These are phyloP conservation scores for Saimiri boliviensis DNA, from an alignment of 2,113 vertebrate species.

Conservation along the genomic window DNA sequence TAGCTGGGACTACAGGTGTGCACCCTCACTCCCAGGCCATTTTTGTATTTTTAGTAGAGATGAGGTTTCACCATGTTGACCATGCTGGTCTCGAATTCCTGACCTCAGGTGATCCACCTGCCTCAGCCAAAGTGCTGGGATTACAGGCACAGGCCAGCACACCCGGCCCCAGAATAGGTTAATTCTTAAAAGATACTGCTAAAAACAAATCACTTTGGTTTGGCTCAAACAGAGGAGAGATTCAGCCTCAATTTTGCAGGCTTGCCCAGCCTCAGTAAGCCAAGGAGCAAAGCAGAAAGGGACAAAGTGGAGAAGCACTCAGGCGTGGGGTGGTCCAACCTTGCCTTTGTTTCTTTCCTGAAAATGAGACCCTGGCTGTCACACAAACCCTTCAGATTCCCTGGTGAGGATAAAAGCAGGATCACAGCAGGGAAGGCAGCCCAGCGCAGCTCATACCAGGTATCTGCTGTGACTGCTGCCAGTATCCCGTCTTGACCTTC, in stretches of 20 bases:
- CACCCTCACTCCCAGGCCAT: neutral
- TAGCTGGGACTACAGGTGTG: too few relatives aligned
- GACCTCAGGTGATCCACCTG: neutral
- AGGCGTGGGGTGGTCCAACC: too few relatives aligned
- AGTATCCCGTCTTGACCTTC: neutral
- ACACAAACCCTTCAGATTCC: neutral
- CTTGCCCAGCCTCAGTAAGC: fast-evolving
- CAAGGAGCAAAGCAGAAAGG: fast-evolving
- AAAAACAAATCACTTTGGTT: neutral
- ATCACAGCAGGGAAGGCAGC: too few relatives aligned
- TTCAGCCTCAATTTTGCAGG: neutral
- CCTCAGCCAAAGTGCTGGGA: neutral
- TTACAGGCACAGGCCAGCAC: neutral
- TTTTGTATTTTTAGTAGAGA: neutral
- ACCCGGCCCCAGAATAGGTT: neutral
- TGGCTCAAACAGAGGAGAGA: too few relatives aligned
- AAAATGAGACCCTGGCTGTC: neutral
- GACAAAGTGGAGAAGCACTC: neutral
- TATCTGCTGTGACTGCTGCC: neutral
- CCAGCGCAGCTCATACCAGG: fast-evolving
- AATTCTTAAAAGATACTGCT: neutral
- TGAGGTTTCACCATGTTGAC: neutral
- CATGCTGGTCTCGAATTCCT: neutral
- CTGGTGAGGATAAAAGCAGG: neutral
- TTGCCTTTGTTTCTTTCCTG: neutral